Conservation (phyloP, 2,888 invertebrate species). For the Protodeltote pygarga region DNA sequence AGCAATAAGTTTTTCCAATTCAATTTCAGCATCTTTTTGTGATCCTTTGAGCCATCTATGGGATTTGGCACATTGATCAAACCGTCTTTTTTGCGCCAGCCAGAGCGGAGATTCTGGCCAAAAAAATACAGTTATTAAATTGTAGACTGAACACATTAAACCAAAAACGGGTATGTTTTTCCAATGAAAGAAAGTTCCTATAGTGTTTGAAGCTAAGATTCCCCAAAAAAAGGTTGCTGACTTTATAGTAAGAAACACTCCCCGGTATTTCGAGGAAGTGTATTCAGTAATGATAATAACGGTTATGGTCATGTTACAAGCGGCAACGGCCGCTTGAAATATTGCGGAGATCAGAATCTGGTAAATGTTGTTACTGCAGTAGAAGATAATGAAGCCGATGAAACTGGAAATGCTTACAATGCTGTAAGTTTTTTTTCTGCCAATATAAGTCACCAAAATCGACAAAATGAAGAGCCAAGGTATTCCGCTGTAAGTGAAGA, state of each 20-base stretch:
- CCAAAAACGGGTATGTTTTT: slow-evolving; percentile 47
- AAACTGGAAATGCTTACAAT: slow-evolving; percentile 12
- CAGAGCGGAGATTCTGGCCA: slow-evolving; percentile 59
- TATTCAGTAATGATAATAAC: slow-evolving; percentile 23
- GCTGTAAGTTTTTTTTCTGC: slow-evolving; percentile 30
- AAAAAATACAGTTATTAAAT: slow-evolving; percentile 26
- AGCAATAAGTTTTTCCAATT: slow-evolving; percentile 22
- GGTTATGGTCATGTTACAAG: slow-evolving; percentile 24
- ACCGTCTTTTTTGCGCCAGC: slow-evolving; percentile 30
- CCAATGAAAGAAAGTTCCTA: slow-evolving; percentile 58
- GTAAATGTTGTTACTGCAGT: slow-evolving; percentile 31
- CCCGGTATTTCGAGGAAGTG: slow-evolving; percentile 34
- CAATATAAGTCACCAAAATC: slow-evolving; percentile 5
- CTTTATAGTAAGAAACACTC: slow-evolving; percentile 48
- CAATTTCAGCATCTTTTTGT: slow-evolving; percentile 25
- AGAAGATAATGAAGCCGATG: slow-evolving; percentile 35
- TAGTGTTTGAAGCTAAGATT: slow-evolving; percentile 41
- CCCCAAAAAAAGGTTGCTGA: slow-evolving; percentile 42
- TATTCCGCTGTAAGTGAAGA: slow-evolving; percentile 23
- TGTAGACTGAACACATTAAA: slow-evolving; percentile 34
- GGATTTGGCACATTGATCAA: slow-evolving; percentile 27
- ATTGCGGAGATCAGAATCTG: slow-evolving; percentile 46
- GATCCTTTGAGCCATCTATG: slow-evolving; percentile 49
- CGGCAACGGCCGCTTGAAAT: slow-evolving; percentile 34
- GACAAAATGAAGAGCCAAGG: slow-evolving; percentile 37